Conservation (phyloP, 2,113 vertebrate species). For the Ammodytes dubius region DNA sequence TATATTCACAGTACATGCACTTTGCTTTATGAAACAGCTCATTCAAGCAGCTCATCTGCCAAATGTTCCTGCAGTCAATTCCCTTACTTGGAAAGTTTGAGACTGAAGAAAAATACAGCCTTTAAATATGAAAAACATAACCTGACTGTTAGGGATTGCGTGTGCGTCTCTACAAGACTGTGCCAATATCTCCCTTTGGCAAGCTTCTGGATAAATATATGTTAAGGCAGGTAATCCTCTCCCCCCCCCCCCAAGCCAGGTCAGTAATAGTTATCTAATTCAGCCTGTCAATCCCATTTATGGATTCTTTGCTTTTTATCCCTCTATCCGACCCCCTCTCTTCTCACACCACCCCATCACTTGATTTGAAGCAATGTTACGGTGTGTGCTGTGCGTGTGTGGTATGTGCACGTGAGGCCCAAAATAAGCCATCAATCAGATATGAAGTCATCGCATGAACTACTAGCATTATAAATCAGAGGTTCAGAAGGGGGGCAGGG, state of each 20-base stretch:
- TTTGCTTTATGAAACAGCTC: slow-evolving; percentile 18
- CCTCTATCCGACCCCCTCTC: slow-evolving; percentile 37
- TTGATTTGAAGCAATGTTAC: slow-evolving; percentile 49
- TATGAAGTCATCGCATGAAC: slow-evolving; percentile 70
- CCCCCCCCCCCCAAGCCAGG: slow-evolving; percentile 33
- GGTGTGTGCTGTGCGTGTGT: slow-evolving; percentile 28
- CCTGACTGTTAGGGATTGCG: background rate
- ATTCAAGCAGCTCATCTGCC: slow-evolving; percentile 29
- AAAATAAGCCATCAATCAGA: slow-evolving; percentile 60
- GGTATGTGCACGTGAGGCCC: slow-evolving; percentile 52
- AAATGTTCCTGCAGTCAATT: slow-evolving; percentile 7
- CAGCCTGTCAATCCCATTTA: slow-evolving; percentile 63
- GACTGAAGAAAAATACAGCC: background rate
- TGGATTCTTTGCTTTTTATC: slow-evolving; percentile 59
- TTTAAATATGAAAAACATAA: slow-evolving; percentile 36
- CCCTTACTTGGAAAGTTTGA: background rate
- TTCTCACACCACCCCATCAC: slow-evolving; percentile 3
- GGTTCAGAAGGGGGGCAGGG: slow-evolving; percentile 27
- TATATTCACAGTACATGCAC: slow-evolving; percentile 7
- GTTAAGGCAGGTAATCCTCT: slow-evolving; percentile 50
- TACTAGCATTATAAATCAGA: slow-evolving; percentile 72
- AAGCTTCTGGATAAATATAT: slow-evolving; percentile 46
- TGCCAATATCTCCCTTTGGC: slow-evolving; percentile 38
- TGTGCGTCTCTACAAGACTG: slow-evolving; percentile 18
- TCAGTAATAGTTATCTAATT: slow-evolving; percentile 49